Conservation (phyloP, 2,797 vertebrate species). For the Catamblyrhynchus diadema region DNA sequence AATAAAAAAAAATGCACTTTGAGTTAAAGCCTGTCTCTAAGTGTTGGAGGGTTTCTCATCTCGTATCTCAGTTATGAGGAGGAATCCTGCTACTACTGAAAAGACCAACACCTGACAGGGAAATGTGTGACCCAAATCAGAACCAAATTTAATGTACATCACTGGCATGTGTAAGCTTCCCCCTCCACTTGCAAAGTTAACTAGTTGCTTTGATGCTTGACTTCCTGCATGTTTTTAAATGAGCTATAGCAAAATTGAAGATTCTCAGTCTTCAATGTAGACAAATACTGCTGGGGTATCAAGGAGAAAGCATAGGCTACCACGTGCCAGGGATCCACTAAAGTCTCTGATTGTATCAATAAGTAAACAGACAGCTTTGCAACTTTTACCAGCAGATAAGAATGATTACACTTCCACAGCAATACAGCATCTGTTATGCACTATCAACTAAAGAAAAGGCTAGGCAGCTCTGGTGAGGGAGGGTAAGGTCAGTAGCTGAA, state of each 20-base stretch:
- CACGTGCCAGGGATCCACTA: rapidly evolving
- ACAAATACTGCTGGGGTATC: not conserved
- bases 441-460: not conserved
- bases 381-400: not conserved
- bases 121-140: not conserved
- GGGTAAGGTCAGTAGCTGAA: not conserved
- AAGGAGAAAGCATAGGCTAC: not conserved
- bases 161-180: not conserved
- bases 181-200: not conserved
- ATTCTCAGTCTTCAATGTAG: not conserved
- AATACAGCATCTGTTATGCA: not conserved
- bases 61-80: not conserved
- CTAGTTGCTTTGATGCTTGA: not conserved
- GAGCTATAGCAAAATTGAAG: not conserved
- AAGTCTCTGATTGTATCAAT: not conserved
- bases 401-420: not conserved
- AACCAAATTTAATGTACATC: not conserved
- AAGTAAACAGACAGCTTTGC: not conserved
- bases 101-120: not conserved
- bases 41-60: not conserved
- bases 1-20: not conserved
- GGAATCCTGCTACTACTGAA: not conserved
- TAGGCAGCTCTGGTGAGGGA: not conserved
- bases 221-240: not conserved
- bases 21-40: not conserved